Base-by-base conservation (phyloP, 2,888 invertebrate species). In the Leptodirus hochenwartii region DNA sequence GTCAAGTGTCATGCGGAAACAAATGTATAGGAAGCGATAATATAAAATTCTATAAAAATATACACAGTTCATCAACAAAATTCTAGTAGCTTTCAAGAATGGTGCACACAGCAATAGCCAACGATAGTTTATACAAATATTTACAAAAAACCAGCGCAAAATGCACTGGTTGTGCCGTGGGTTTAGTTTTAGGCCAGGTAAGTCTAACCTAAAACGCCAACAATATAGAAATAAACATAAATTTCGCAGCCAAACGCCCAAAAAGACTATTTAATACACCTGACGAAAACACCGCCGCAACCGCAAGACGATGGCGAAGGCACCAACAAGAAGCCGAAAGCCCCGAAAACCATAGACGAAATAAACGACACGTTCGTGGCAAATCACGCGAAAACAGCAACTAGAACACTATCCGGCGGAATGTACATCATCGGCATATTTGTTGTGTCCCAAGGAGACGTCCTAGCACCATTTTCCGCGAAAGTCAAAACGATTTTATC, bases 351-450 rank as follows among this genome's bases (percentile, higher is more conserved):
- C 22, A 56, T 64, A 14, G 59, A 57, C 41, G 66, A 64, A 36
- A 59, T 78, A 30, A 68, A 72, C 15, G 74, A 77, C 37, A 61
- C 58, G 29, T 73, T 73, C 69, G 63, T 80, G 3, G 72, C 73
- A 1, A 78, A 81, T 46, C 85, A 88, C 59, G 82, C 84, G 22
- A 71, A 74, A 50, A 79, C 82, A 61, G 80, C 84, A 2, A 76
- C 78, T 2, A 69, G 84, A 53, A 88, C 90, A 87, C 58, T 90
- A 36, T 82, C 88, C 17, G 91, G 90, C 23, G 90, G 88, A 25
- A 71, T 88, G 63, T 72, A 72, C 55, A 76, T 90, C 27, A 61
- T 85, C 47, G 90, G 79, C 39, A 62, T 87, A 41, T 88, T 85
- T 53, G 58, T 82, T 16, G 67, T 74, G 30, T 72, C 72, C 11